A percentile compares a stretch with the other conserved stretches of the same genome.
These are phyloP conservation scores for Stenoptilia bipunctidactyla DNA, from an alignment of 2,888 invertebrate species.

Conservation along the genomic window DNA sequence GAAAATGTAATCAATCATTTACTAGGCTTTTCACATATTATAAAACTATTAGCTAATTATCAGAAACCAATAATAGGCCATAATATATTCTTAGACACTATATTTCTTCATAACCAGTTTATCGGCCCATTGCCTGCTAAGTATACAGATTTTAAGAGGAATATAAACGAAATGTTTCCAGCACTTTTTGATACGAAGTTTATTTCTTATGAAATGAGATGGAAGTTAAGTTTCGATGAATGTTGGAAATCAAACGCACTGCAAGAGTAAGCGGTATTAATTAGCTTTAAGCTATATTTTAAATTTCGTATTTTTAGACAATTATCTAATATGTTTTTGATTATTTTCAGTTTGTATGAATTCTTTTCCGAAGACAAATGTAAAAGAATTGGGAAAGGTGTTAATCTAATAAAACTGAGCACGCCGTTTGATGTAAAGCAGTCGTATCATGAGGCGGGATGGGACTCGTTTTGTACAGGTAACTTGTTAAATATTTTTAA, in stretches of 20 bases:
- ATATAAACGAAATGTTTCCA: conserved; percentile 74
- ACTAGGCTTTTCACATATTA: conserved; percentile 77
- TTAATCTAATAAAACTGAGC: conserved; percentile 35
- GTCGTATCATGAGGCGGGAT: conserved; percentile 82
- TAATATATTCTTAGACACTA: conserved; percentile 78
- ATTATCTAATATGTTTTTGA: conserved; percentile 1
- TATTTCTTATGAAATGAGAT: conserved; percentile 71
- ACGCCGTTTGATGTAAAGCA: conserved; percentile 42
- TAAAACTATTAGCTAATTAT: conserved; percentile 66
- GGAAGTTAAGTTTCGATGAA: conserved; percentile 47
- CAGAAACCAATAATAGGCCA: conserved; percentile 83
- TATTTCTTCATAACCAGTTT: conserved; percentile 80
- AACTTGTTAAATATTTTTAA: no score
- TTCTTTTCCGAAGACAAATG: conserved; percentile 68
- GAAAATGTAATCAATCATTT: conserved; percentile 60
- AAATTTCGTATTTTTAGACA: not conserved
- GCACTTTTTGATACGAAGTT: conserved; percentile 80
- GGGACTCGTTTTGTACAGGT: conserved; percentile 83
- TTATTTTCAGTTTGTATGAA: conserved; percentile 65
- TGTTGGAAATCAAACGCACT: conserved; percentile 66
- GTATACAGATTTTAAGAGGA: conserved; percentile 75
- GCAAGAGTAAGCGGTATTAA: conserved; percentile 40
- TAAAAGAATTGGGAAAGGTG: conserved; percentile 35
- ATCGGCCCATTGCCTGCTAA: conserved; percentile 76
- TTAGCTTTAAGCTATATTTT: not conserved